Evolutionary conservation across 2,888 invertebrate species (phyloP).

Genomic region (Hypselothyrea guttata): DNA sequence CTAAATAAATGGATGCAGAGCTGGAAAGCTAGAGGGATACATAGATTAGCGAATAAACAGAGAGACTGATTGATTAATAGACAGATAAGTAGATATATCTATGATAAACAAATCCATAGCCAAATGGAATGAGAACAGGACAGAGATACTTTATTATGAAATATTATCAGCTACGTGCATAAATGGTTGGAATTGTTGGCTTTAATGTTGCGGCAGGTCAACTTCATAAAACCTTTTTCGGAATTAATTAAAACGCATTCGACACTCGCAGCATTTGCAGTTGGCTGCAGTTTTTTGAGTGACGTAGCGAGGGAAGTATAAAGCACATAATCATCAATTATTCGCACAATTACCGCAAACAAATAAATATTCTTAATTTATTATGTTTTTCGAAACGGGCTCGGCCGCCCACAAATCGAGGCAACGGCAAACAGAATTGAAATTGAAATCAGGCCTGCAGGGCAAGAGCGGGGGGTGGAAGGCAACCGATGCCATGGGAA

Average conservation of each 20-base stretch:
- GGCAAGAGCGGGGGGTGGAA: neutral
- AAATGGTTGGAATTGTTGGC: constrained; percentile 8
- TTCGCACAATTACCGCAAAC: constrained; percentile 76
- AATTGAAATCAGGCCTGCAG: constrained; percentile 18
- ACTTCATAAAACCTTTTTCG: constrained; percentile 34
- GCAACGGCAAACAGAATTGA: constrained; percentile 18
- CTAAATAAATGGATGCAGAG: neutral
- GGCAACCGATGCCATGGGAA: too few species aligned
- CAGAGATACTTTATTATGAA: too few species aligned
- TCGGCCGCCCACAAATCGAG: constrained; percentile 63
- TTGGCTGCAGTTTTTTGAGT: constrained; percentile 31
- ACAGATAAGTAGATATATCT: too few species aligned
- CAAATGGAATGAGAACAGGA: too few species aligned
- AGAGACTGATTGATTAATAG: too few species aligned
- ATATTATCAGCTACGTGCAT: constrained; percentile 6
- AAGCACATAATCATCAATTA: constrained; percentile 71
- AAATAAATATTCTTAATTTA: constrained; percentile 75
- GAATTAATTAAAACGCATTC: constrained; percentile 64
- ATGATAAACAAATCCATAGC: too few species aligned
- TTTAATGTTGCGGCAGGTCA: constrained; percentile 32
- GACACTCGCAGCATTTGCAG: constrained; percentile 30
- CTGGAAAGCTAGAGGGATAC: neutral
- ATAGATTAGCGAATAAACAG: too few species aligned
- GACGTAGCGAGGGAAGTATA: constrained; percentile 21
- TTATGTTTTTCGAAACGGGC: constrained; percentile 64